Evolutionary conservation across 2,113 vertebrate species (phyloP), one percentile per base, ranked within the genome.

Genomic region (Atherinomorus stipes): DNA sequence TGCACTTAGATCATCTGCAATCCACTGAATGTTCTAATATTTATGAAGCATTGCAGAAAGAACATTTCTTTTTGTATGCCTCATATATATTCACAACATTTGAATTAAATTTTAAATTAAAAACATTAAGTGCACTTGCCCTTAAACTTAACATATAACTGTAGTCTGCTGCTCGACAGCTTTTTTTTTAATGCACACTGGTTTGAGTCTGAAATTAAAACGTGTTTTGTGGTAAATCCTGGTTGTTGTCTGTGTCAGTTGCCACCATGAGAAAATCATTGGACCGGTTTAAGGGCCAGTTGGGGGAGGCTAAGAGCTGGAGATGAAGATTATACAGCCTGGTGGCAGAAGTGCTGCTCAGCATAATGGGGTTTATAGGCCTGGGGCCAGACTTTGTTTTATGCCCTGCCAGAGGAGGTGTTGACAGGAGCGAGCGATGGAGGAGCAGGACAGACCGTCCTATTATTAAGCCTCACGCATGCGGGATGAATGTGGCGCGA

Each of bases 321-420:
- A 71, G 60, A 76, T 63, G 73, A 25, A 71, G 83, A 80, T 88
- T 78, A 76, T 51, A 56, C 81, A 74, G 82, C 77, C 74, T 59
- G 72, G 78, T 84, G 76, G 78, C 80, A 81, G 72, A 52, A 82
- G 74, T 47, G 54, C 80, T 74, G 74, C 81, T 89, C 74, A 59
- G 81, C 79, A 79, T 89, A 79, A 88, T 86, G 81, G 85, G 75
- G 57, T 88, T 83, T 82, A 63, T 42, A 75, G 72, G 85, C 79
- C 84, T 37, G 68, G 75, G 81, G 85, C 78, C 80, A 68, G 75
- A 62, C 81, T 83, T 90, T 84, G 75, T 71, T 86, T 85, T 81
- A 85, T 50, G 56, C 68, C 83, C 77, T 40, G 74, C 74, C 38
- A 31, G 67, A 84, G 80, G 83, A 74, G 66, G 71, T 75, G 83